Evolutionary conservation across 2,888 invertebrate species (phyloP), one percentile per base, ranked within the genome.

Genomic region (Tanypteryx hageni): DNA sequence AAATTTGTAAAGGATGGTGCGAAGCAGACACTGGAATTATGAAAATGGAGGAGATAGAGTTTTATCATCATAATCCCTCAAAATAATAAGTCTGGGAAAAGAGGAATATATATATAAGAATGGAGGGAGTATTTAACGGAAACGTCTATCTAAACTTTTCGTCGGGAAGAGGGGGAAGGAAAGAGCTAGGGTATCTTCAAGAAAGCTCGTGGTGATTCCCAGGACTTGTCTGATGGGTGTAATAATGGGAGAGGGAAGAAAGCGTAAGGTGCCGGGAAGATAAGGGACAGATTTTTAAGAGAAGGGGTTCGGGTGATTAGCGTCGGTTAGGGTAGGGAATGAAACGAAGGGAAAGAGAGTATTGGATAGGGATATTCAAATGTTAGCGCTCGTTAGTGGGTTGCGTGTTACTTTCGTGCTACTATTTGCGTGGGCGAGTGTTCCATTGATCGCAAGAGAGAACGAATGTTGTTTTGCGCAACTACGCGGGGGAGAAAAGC

Each of bases 351-450:
- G 22, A 5, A 76, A 22, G 22, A 76, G 22, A 27, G 76, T 27
- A 27, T 27, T 27, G 58, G 86, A 86, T 61, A 14, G 64, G 68
- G 44, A 64, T 89, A 44, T 89, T 18, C 18, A 83, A 83, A 83
- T 83, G 68, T 64, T 18, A 44, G 89, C 31, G 31, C 89, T 89
- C 44, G 64, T 64, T 89, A 89, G 13, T 2, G 44, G 10, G 59
- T 18, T 18, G 18, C n/a, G 22, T 31, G 44, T n/a, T 68, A 31
- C n/a, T 10, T 13, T 7, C 89, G 44, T 64, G 64, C 18, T 64
- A 18, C 27, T 86, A 61, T 31, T 16, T 86, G 61, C 86, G 86
- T 61, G 86, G 86, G 58, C 61, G n/a, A 61, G 31, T 85, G 58
- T 58, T 58, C 58, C 58, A 58, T 61, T 61, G 59, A 89, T 89